phyloP scores from a whole-genome alignment of 2,797 vertebrate genomes.

The Cichlasoma orientale region DNA sequence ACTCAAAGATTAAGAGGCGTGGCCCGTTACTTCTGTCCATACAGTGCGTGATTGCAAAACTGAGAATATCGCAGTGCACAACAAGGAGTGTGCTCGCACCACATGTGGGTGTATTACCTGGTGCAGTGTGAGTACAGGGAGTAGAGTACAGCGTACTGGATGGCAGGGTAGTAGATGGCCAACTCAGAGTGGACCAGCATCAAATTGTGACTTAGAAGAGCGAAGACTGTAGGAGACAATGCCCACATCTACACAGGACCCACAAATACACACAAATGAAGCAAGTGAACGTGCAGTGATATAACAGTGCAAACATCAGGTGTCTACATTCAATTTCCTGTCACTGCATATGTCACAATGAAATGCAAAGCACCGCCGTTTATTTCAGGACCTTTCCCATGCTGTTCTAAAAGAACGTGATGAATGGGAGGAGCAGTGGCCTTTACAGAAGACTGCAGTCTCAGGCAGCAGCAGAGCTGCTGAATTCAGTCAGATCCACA shows the following conservation, averaged over 20 bases:
- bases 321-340: too few relatives aligned
- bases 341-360: too few relatives aligned
- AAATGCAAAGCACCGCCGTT: too few relatives aligned
- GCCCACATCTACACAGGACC: conserved; percentile 93
- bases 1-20: not conserved
- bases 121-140: conserved; percentile 97
- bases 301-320: not conserved
- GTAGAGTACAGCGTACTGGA: conserved; percentile 96
- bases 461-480: too few relatives aligned
- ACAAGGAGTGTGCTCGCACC: not conserved
- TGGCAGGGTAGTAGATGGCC: conserved; percentile 90
- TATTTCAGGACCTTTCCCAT: too few relatives aligned
- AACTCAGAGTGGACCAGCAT: conserved; percentile 91
- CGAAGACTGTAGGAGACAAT: conserved; percentile 95
- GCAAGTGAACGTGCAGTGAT: fast-evolving
- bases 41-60: not conserved
- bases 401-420: too few relatives aligned
- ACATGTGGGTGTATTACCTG: conserved; percentile 78
- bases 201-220: conserved; percentile 94
- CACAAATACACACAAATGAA: conserved; percentile 2
- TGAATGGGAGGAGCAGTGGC: too few relatives aligned
- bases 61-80: not conserved
- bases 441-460: too few relatives aligned
- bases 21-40: not conserved
- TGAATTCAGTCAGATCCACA: too few relatives aligned